Evolutionary conservation across 2,888 invertebrate species (phyloP).

Genomic region (Chesias legatella): DNA sequence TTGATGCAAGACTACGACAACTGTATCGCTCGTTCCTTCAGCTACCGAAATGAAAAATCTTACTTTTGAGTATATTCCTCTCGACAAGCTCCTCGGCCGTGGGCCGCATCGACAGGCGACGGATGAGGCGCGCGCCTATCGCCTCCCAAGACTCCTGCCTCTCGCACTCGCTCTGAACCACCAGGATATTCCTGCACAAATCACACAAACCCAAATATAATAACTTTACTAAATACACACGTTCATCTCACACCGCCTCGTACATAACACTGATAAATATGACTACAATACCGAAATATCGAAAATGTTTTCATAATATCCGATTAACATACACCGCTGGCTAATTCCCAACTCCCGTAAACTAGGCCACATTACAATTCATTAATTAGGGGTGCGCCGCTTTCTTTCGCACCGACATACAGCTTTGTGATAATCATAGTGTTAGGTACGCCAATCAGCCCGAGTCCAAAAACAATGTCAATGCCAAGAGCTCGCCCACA

Average conservation of each 20-base stretch:
- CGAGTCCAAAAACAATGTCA: slow-evolving; percentile 47
- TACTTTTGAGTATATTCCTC: slow-evolving; percentile 98
- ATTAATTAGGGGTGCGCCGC: slow-evolving; percentile 39
- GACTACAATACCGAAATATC: slow-evolving; percentile 40
- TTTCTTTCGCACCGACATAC: slow-evolving; percentile 1
- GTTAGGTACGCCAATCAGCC: slow-evolving; percentile 24
- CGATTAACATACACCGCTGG: slow-evolving; percentile 62
- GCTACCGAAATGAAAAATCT: slow-evolving; percentile 50
- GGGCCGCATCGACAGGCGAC: slow-evolving; percentile 98
- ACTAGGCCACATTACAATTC: slow-evolving; percentile 45
- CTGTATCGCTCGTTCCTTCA: too few relatives aligned
- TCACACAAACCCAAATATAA: slow-evolving; percentile 9
- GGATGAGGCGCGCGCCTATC: slow-evolving; percentile 94
- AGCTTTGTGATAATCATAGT: slow-evolving; percentile 6
- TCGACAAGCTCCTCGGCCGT: slow-evolving; percentile 98
- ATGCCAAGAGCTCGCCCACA: slow-evolving; percentile 62
- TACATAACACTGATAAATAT: slow-evolving; percentile 42
- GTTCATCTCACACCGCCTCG: slow-evolving; percentile 39
- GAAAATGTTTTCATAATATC: slow-evolving; percentile 65
- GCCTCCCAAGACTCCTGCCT: slow-evolving; percentile 95
- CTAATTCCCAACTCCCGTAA: slow-evolving; percentile 54
- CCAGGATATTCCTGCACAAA: slow-evolving; percentile 89
- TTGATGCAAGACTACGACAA: too few relatives aligned
- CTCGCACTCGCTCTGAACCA: slow-evolving; percentile 94
- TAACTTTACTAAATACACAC: slow-evolving; percentile 31